A percentile compares a stretch with the other conserved stretches of the same genome.
Evolutionary conservation across 2,113 vertebrate species (phyloP).

Genomic region (Aramus guarauna): DNA sequence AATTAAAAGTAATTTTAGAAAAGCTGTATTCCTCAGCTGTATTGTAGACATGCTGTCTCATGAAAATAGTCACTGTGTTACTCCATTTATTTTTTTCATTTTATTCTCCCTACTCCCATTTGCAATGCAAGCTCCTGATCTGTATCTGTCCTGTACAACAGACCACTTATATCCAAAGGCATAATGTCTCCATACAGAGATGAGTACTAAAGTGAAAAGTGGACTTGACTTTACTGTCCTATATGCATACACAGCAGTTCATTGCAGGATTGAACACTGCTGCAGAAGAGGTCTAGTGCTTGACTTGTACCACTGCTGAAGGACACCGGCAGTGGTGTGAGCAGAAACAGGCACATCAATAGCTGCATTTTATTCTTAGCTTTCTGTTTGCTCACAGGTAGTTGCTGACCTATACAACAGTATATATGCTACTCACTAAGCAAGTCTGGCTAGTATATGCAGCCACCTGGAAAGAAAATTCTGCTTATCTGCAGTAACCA

Average conservation of each 20-base stretch:
- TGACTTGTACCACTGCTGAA: not conserved
- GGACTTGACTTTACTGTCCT: not conserved
- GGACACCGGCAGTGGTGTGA: not conserved
- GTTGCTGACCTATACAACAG: not conserved
- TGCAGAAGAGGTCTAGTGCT: not conserved
- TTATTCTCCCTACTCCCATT: not conserved
- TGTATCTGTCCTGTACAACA: not conserved
- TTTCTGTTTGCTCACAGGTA: not conserved
- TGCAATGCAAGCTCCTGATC: not conserved
- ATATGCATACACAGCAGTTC: not conserved
- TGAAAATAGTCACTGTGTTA: not conserved
- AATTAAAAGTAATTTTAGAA: constrained; percentile 31
- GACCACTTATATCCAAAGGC: not conserved
- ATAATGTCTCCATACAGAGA: not conserved
- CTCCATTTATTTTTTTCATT: not conserved
- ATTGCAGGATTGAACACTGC: not conserved
- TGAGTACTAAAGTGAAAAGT: not conserved
- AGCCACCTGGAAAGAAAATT: not conserved
- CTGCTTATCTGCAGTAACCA: not conserved
- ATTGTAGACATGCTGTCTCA: not conserved
- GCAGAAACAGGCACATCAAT: not conserved
- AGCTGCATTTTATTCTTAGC: not conserved
- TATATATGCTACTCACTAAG: not conserved
- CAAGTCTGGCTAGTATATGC: not conserved
- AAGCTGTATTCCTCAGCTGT: not conserved